phyloP scores from a whole-genome alignment of 2,888 invertebrate species.

The Oeneis ivallda region DNA sequence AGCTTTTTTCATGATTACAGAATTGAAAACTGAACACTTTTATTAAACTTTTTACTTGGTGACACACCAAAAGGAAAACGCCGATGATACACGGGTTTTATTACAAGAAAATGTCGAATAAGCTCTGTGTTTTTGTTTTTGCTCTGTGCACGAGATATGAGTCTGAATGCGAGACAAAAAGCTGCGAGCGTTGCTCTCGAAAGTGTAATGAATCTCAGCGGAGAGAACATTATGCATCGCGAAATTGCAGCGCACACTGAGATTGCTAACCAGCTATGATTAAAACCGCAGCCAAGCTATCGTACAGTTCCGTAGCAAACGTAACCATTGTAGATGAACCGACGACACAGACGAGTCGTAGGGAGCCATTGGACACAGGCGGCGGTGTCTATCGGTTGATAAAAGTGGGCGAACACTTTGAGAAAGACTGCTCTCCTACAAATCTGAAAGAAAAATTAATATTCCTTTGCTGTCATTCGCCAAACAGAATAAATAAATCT shows the following conservation, averaged over 20 bases:
- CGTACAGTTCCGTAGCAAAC: neutral
- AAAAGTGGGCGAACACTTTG: too few relatives aligned
- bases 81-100: constrained; percentile 6
- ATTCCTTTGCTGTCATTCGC: too few relatives aligned
- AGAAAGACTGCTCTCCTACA: too few relatives aligned
- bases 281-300: neutral
- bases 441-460: too few relatives aligned
- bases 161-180: constrained; percentile 5
- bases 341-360: too few relatives aligned
- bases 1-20: neutral
- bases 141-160: neutral
- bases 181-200: neutral
- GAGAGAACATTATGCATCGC: neutral
- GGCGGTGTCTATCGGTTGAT: too few relatives aligned
- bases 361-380: too few relatives aligned
- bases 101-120: constrained; percentile 17
- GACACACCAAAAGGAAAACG: neutral
- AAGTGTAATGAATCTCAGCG: constrained; percentile 8
- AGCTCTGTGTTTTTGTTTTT: constrained; percentile 2
- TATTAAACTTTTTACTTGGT: neutral
- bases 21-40: neutral
- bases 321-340: too few relatives aligned
- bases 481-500: too few relatives aligned
- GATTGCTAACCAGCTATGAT: constrained; percentile 2
- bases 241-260: neutral